Evolutionary conservation across 2,113 vertebrate species (phyloP).

Genomic region (Arenaria interpres): DNA sequence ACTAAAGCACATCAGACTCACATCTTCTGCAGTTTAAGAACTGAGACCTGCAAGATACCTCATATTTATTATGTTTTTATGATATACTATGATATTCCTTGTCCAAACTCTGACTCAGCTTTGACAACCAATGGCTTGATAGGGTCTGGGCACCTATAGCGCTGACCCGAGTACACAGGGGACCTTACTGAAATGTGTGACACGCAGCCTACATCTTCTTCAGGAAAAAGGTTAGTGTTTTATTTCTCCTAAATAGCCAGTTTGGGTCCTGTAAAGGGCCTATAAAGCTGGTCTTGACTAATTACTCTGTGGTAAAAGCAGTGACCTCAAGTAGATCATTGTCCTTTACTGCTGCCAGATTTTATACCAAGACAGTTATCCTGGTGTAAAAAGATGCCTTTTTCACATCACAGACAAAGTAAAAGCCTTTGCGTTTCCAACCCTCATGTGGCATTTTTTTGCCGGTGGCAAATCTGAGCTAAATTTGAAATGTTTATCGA

Average conservation of each 20-base stretch:
- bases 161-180: background rate
- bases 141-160: background rate
- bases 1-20: background rate
- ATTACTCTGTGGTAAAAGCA: slow-evolving; percentile 13
- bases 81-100: background rate
- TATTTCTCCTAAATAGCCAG: background rate
- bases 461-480: slow-evolving; percentile 3
- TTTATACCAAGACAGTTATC: background rate
- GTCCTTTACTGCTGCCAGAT: slow-evolving; percentile 20
- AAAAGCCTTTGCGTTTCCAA: background rate
- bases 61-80: background rate
- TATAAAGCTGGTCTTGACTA: slow-evolving; percentile 15
- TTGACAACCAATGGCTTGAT: background rate
- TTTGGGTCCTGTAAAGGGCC: background rate
- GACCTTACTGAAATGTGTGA: background rate
- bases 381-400: background rate
- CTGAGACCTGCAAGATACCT: background rate
- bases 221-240: background rate
- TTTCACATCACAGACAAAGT: background rate
- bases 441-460: background rate
- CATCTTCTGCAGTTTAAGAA: background rate
- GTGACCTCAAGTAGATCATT: background rate
- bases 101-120: background rate
- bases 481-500: slow-evolving; percentile 4
- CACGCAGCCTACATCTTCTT: background rate